Base-by-base conservation (phyloP, 2,888 invertebrate genomes). In the Tribolium freemani region DNA sequence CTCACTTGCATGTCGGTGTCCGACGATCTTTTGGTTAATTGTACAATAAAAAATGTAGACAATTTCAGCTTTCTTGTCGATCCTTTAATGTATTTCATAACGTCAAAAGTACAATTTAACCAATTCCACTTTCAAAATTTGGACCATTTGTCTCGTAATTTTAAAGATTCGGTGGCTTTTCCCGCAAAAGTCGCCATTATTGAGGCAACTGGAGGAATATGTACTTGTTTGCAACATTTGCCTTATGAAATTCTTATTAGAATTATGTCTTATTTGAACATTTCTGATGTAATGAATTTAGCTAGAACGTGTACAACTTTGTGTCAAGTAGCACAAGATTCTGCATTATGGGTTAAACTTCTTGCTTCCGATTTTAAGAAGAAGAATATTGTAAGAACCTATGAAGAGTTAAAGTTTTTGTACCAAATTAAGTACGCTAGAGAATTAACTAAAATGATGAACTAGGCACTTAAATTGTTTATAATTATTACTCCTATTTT, bases 231-330 rank as follows among this genome's bases (percentile, higher is more conserved):
- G 5, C 77, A 81, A 51, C 82, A 85, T 51, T 74, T 88, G 58
- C 88, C 88, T 4, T 72, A 76, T 0, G 88, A 88, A 80, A 71
- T 88, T 4, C 80, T 83, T 66, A 30, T 80, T 0, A 66, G 81
- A 38, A 85, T 87, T 30, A 68, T 84, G 45, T 69, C 69, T 54
- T 79, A 80, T 69, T 76, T 87, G 11, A 58, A 71, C 16, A 75
- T 73, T 5, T 58, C n/a, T 30, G 79, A 78, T 60, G 66, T 83
- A 8, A 51, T 69, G 8, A 75, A 54, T 38, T 76, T 85, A 1
- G 77, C 81, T 20, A 67, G 76, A 53, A 81, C 81, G n/a, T 82
- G 76, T 54, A 77, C 30, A 9, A 11, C 4, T 5, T 13, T 57
- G 9, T 67, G 67, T 21, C 9, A 16, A 13, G 5, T 26, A 9